These are phyloP conservation scores for Orussus abietinus DNA, from an alignment of 1,140 invertebrate genomes.

Conservation along the genomic window DNA sequence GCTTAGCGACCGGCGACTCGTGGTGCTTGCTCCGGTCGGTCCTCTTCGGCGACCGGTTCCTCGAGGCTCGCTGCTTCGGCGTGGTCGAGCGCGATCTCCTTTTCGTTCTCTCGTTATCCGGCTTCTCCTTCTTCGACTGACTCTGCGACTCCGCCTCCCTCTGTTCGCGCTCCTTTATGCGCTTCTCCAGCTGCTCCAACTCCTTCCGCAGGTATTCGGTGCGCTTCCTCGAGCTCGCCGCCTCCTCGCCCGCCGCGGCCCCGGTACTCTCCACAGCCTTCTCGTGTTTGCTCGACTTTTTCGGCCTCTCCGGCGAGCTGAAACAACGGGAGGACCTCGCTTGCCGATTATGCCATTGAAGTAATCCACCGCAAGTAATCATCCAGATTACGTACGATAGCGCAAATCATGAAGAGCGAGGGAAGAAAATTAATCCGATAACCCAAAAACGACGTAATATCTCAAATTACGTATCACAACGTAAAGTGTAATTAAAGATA, in stretches of 20 bases:
- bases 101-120: conserved; percentile 1
- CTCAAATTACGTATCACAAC: no score
- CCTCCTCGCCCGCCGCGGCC: conserved; percentile 20
- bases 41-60: conserved; percentile 26
- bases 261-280: conserved; percentile 31
- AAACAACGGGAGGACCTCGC: no score
- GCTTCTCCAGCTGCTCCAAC: conserved; percentile 6
- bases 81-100: conserved; percentile 4
- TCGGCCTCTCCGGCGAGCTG: conserved; percentile 39
- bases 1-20: conserved; percentile 3
- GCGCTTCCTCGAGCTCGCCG: conserved; percentile 18
- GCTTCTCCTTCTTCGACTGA: conserved; percentile 4
- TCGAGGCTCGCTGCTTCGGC: conserved; percentile 17
- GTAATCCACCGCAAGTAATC: no score
- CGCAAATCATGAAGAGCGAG: no score
- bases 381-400: no score
- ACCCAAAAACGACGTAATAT: no score
- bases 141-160: neutral
- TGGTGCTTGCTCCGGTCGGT: neutral
- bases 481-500: no score
- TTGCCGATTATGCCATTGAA: no score
- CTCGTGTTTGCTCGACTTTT: conserved; percentile 34
- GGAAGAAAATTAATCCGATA: no score
- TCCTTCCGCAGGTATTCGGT: conserved; percentile 7
- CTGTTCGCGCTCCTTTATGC: conserved; percentile 8